Percentiles rank a stretch among this genome's conserved stretches.
These are phyloP conservation scores for Tetrao urogallus DNA, from an alignment of 2,113 vertebrate species.

Conservation along the genomic window DNA sequence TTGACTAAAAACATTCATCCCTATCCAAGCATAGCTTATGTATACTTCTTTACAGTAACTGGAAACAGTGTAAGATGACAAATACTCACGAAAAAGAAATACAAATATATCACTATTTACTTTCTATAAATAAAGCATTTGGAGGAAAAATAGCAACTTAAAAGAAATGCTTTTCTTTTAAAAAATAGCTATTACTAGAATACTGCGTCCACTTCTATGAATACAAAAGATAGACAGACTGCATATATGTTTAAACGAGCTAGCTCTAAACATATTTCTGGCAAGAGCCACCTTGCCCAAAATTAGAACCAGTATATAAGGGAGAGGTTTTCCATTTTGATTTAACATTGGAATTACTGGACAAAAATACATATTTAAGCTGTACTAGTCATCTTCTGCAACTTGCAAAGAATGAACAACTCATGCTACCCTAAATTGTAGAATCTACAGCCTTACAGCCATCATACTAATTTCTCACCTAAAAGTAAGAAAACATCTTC, in stretches of 20 bases:
- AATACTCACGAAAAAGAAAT: background rate
- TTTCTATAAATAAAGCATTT: background rate
- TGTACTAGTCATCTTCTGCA: background rate
- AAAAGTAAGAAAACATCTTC: background rate
- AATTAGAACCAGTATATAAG: background rate
- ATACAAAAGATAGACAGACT: background rate
- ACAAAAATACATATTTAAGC: background rate
- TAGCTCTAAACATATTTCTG: background rate
- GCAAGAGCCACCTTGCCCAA: background rate
- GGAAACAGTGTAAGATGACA: background rate
- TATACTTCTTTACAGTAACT: background rate
- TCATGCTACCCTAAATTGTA: rapidly evolving
- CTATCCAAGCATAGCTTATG: background rate
- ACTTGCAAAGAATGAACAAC: background rate
- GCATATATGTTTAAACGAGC: constrained; percentile 4
- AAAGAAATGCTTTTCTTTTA: background rate
- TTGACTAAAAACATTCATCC: background rate
- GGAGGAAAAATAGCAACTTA: background rate
- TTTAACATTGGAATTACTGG: background rate
- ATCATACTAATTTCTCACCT: background rate
- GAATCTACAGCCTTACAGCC: background rate
- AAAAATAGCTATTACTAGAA: background rate
- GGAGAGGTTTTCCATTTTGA: background rate
- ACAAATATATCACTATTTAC: background rate
- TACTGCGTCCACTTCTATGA: background rate